Evolutionary conservation across 2,888 invertebrate species (phyloP), one percentile per base, ranked within the genome.

Genomic region (Blomia tropicalis): DNA sequence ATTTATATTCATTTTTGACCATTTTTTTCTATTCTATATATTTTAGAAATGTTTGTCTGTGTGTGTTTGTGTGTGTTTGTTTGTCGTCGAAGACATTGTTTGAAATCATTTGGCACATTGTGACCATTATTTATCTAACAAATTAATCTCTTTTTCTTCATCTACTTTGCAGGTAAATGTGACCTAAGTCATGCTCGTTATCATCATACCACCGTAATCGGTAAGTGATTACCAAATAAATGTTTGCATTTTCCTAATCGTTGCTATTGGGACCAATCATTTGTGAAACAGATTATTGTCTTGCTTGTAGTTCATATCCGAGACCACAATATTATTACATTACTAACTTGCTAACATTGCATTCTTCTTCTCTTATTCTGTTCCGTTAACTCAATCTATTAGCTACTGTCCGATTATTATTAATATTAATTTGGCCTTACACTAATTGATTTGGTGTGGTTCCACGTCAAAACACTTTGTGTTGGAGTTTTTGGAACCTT

Each of bases 201-300:
- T 17, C 77, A 82, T 68, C 85, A 88, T 72, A 83, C 82, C 72
- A 80, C 83, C 69, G 78, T 87, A 68, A 79, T 87, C 70, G 81
- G 82, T 47, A 63, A 59, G 47, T 65, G 58, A 19, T 54, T 19
- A 25, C 11, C 4, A 23, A 14, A 41, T 41, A n/a, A n/a, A 7
- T 47, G 51, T 19, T 27, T 47, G 51, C 27, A 7, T 47, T 47
- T 19, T 47, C 22, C 22, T 41, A 17, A 17, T 41, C 14, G 14
- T 41, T 41, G n/a, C n/a, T n/a, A n/a, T n/a, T n/a, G n/a, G n/a
- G n/a, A n/a, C n/a, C n/a, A 47, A 7, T 47, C 51, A n/a, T n/a
- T 47, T 47, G 36, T 36, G 36, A 7, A 36, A n/a, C n/a, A n/a
- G n/a, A n/a, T n/a, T 36, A 11, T 7, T 47, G 51, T 47, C 51